Conservation (phyloP, 2,888 invertebrate genomes). For the Himalopsyche japonica region DNA sequence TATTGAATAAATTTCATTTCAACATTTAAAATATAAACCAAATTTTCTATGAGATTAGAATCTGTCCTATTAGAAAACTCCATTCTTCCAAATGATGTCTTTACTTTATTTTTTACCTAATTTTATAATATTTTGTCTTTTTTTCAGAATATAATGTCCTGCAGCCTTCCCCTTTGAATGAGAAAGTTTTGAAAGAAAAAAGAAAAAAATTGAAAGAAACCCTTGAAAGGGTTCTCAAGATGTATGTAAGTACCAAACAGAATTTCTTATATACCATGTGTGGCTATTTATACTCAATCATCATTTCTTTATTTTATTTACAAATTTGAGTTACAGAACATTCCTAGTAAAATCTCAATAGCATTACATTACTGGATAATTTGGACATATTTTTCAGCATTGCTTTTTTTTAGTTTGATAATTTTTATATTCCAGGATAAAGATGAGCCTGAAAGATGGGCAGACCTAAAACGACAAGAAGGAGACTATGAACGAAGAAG, state of each 20-base stretch:
- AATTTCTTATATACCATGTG: not conserved
- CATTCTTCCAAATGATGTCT: too few relatives aligned
- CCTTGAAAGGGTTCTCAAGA: slow-evolving; percentile 88
- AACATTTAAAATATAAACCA: too few relatives aligned
- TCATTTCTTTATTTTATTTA: too few relatives aligned
- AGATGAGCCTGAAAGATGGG: slow-evolving; percentile 94
- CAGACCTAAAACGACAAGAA: slow-evolving; percentile 87
- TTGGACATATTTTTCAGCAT: too few relatives aligned
- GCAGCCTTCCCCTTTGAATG: slow-evolving; percentile 92
- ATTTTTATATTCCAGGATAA: slow-evolving; percentile 70
- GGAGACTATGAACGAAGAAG: slow-evolving; percentile 90
- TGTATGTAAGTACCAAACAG: slow-evolving; percentile 80
- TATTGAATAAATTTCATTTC: too few relatives aligned
- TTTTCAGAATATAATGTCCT: slow-evolving; percentile 88
- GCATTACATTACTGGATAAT: too few relatives aligned
- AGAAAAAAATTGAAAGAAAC: slow-evolving; percentile 94
- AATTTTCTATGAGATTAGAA: too few relatives aligned
- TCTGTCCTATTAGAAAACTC: too few relatives aligned
- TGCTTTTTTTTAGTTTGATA: too few relatives aligned
- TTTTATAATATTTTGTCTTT: slow-evolving; percentile 2
- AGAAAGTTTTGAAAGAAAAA: slow-evolving; percentile 96
- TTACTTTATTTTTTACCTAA: too few relatives aligned
- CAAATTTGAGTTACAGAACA: too few relatives aligned
- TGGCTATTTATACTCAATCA: not conserved
- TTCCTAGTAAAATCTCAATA: too few relatives aligned